Conservation (phyloP, 92 coral and sea anemone species). For the Desmophyllum pertusum region DNA sequence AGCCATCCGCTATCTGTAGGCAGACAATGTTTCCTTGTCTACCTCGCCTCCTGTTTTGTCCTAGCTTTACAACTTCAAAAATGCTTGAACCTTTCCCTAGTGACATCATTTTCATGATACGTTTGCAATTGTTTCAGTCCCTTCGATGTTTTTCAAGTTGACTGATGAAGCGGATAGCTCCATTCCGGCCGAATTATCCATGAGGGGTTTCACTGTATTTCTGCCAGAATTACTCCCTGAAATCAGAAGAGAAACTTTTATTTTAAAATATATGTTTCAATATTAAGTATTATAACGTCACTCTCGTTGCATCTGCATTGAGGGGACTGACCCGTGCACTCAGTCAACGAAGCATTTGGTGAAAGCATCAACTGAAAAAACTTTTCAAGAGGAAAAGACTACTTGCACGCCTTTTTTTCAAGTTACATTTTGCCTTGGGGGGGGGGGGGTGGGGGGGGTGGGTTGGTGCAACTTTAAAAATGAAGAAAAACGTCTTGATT, state of each 20-base stretch:
- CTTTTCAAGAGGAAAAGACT: no score
- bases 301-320: no score
- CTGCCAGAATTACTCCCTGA: no score
- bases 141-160: neutral
- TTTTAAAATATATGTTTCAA: no score
- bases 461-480: no score
- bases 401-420: no score
- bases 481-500: no score
- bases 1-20: constrained; percentile 47
- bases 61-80: constrained; percentile 4
- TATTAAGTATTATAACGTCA: no score
- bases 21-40: neutral
- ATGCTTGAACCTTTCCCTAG: constrained; percentile 30
- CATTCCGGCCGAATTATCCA: neutral
- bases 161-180: neutral
- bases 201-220: constrained; percentile 22
- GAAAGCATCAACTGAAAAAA: neutral
- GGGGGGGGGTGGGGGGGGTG: no score
- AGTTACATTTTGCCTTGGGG: no score
- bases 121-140: neutral
- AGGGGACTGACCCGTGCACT: no score
- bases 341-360: neutral
- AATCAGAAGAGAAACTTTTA: no score
- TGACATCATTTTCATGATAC: constrained; percentile 21
- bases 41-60: neutral